These are phyloP conservation scores for Tapirus terrestris DNA, from an alignment of 2,113 vertebrate species.

Conservation along the genomic window DNA sequence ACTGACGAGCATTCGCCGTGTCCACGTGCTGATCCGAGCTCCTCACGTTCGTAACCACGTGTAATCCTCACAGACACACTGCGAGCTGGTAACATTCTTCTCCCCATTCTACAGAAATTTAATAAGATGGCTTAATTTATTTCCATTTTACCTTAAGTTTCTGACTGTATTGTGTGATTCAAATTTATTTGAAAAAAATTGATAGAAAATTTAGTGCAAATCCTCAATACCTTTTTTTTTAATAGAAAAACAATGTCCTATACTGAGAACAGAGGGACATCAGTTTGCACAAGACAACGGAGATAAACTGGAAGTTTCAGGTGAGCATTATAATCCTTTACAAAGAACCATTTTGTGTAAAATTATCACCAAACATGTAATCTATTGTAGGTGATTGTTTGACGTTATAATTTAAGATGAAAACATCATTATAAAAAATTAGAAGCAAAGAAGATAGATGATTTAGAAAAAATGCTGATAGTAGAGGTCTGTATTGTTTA, in stretches of 20 bases:
- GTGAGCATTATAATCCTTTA: constrained; percentile 82
- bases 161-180: not conserved
- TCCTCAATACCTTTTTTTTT: constrained; percentile 58
- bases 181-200: constrained; percentile 53
- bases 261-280: constrained; percentile 86
- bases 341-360: not conserved
- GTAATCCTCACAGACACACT: not conserved
- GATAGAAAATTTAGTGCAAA: not conserved
- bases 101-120: not conserved
- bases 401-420: not conserved
- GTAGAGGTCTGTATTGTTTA: not conserved
- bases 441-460: not conserved
- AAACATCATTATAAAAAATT: not conserved
- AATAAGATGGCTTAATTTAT: not conserved
- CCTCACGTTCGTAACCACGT: not conserved
- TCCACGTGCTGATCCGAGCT: not conserved
- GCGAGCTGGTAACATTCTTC: not conserved
- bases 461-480: not conserved
- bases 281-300: constrained; percentile 85
- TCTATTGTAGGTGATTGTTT: not conserved
- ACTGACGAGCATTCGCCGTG: not conserved
- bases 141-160: constrained; percentile 31
- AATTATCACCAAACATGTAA: not conserved
- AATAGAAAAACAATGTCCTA: constrained; percentile 88
- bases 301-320: constrained; percentile 88